phyloP scores from a whole-genome alignment of 2,797 vertebrate genomes.

The Anniella stebbinsi region DNA sequence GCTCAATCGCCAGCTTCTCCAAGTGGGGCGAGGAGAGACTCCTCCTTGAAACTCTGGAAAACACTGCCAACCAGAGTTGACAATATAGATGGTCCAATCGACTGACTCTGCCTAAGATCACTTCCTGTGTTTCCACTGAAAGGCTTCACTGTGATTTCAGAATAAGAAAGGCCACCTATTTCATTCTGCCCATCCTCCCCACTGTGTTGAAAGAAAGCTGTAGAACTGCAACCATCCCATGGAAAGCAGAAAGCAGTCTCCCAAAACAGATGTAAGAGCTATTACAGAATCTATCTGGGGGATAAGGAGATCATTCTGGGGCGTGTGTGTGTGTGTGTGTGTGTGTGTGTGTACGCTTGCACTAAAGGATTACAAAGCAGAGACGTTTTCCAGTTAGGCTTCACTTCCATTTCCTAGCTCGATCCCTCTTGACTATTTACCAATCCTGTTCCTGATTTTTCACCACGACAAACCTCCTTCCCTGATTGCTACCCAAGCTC shows the following conservation, averaged over 20 bases:
- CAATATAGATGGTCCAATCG: too few relatives aligned
- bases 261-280: not conserved
- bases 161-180: not conserved
- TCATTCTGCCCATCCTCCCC: not conserved
- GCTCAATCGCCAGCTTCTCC: too few relatives aligned
- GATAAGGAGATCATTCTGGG: too few relatives aligned
- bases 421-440: not conserved
- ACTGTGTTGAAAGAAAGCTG: not conserved
- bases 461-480: not conserved
- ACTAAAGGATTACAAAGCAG: not conserved
- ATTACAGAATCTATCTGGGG: not conserved
- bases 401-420: not conserved
- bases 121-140: not conserved
- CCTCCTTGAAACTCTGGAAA: too few relatives aligned
- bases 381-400: not conserved
- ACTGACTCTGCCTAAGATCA: too few relatives aligned
- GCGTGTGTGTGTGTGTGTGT: too few relatives aligned
- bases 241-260: not conserved
- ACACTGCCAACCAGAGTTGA: too few relatives aligned
- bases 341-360: too few relatives aligned
- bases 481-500: not conserved
- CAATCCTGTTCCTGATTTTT: not conserved
- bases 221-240: not conserved
- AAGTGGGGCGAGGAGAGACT: too few relatives aligned
- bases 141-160: not conserved